These are phyloP conservation scores for Drosophila ohnishii DNA, from an alignment of 1,140 invertebrate species.

Conservation along the genomic window DNA sequence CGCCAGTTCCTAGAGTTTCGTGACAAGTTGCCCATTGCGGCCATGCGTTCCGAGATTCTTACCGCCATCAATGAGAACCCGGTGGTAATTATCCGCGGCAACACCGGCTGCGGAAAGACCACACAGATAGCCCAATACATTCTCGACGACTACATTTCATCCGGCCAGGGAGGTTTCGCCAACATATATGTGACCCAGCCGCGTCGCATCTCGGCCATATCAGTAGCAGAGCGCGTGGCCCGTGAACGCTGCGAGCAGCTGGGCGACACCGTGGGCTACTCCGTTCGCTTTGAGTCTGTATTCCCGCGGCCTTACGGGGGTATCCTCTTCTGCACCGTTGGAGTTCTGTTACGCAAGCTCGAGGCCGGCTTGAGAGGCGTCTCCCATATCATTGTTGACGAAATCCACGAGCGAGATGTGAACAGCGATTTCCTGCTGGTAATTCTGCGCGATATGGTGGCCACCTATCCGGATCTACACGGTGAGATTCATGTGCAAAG, in stretches of 20 bases:
- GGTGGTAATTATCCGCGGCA: constrained; percentile 94
- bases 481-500: constrained; percentile 50
- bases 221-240: constrained; percentile 95
- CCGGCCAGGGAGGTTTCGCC: constrained; percentile 91
- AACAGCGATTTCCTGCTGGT: constrained; percentile 98
- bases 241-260: constrained; percentile 92
- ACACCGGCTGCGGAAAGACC: constrained; percentile 96
- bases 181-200: constrained; percentile 97
- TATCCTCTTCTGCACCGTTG: constrained; percentile 97
- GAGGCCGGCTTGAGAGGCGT: constrained; percentile 93
- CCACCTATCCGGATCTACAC: constrained; percentile 93
- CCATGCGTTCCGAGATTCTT: constrained; percentile 90
- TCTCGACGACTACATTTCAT: constrained; percentile 96
- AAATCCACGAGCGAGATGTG: constrained; percentile 98
- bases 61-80: constrained; percentile 92
- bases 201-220: constrained; percentile 96
- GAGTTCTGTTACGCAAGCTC: constrained; percentile 95
- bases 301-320: constrained; percentile 95
- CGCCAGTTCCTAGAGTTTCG: constrained; percentile 86
- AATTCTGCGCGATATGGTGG: constrained; percentile 95
- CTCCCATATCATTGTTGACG: constrained; percentile 96
- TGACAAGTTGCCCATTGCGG: constrained; percentile 89
- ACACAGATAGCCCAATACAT: constrained; percentile 97
- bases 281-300: constrained; percentile 95
- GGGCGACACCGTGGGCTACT: constrained; percentile 93